Base-by-base conservation (phyloP, 1,140 invertebrate genomes). In the Trialeurodes vaporariorum region DNA sequence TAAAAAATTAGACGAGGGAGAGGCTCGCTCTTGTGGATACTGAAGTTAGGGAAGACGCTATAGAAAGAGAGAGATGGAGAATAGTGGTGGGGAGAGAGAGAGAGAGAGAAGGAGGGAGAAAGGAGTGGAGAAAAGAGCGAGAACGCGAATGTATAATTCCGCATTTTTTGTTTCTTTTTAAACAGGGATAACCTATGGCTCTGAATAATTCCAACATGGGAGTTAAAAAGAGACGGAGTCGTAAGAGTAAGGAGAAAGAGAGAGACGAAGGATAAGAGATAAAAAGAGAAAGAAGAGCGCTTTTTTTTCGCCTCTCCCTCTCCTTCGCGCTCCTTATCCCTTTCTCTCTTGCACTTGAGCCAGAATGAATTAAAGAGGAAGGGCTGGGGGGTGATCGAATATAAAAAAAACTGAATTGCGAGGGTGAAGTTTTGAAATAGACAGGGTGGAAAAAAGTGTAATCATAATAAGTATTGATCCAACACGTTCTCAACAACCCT, bases 391-490 rank as follows among this genome's bases (percentile, higher is more conserved):
- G 34, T 49, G 34, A 49, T 49, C 34, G 34, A 49, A 49, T 49
- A 49, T 49, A 49, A 49, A 49, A 49, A 49, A 49, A 49, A 49
- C 34, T 17, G 34, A 49, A 49, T 49, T 17, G 34, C 34, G 34
- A 49, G 34, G 34, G 34, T 49, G 34, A 49, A 49, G 34, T 49
- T 49, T 49, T 49, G 34, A 49, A 49, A 49, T 49, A 49, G 34
- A 49, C 34, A 49, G 34, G 34, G 34, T 49, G 34, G 34, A 49
- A 49, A 49, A 49, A 49, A 49, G 34, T 49, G 34, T 49, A 49
- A 49, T 49, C 34, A 49, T 49, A 49, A 49, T 49, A 49, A 49
- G 34, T 49, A 49, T 49, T 49, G 34, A 49, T 49, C 34, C 34
- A 49, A 49, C 34, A 49, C 34, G 34, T 49, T 49, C 34, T 49